These are phyloP conservation scores for Sciurus carolinensis DNA, from an alignment of 2,797 vertebrate species.

Conservation along the genomic window DNA sequence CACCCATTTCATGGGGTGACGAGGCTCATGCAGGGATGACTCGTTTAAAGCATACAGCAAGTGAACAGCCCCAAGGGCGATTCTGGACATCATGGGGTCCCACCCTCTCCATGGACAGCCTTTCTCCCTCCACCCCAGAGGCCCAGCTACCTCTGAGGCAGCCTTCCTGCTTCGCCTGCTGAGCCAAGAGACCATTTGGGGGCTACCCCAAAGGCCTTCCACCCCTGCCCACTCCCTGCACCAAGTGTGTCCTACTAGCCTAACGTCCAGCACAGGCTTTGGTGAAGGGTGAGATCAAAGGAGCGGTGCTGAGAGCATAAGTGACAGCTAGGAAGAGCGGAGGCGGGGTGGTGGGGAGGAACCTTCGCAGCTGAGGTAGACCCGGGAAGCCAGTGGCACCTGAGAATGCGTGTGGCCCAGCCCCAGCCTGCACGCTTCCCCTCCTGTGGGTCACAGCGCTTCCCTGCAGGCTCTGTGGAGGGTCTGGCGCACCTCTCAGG, in stretches of 20 bases:
- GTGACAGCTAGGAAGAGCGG: not conserved
- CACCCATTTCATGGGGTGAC: fast-evolving
- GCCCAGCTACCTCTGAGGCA: not conserved
- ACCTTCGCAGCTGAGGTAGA: not conserved
- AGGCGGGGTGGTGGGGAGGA: too few relatives aligned
- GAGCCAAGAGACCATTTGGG: not conserved
- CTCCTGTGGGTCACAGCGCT: not conserved
- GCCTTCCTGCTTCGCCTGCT: not conserved
- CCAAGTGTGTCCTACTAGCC: not conserved
- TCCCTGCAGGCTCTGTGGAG: not conserved
- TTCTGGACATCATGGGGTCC: not conserved
- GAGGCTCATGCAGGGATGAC: fast-evolving
- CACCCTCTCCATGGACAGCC: fast-evolving
- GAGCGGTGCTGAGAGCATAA: not conserved
- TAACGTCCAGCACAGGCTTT: too few relatives aligned
- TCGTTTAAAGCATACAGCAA: not conserved
- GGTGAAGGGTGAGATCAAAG: not conserved
- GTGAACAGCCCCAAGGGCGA: too few relatives aligned
- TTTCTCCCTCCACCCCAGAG: not conserved
- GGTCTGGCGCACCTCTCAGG: not conserved
- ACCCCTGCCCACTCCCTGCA: too few relatives aligned
- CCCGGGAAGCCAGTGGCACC: not conserved
- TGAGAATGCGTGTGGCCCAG: not conserved
- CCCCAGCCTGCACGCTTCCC: not conserved
- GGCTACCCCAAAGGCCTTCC: fast-evolving